A percentile compares a stretch with the other conserved stretches of the same genome.
phyloP scores from a whole-genome alignment of 2,797 vertebrate genomes.

The Adelosebastes latens region DNA sequence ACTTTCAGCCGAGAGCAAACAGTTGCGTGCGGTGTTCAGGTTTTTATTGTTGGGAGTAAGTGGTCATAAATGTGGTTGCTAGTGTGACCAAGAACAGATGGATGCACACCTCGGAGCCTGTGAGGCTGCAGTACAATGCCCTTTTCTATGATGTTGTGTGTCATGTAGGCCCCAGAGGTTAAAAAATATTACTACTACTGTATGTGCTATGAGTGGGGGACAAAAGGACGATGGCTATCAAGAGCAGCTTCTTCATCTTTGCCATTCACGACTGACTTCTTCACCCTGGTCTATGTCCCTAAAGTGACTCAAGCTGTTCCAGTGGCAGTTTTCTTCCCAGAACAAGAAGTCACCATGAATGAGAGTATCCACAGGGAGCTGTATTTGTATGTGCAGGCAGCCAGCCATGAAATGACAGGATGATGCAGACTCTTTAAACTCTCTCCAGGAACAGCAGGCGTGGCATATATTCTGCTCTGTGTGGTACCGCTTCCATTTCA shows the following conservation, averaged over 20 bases:
- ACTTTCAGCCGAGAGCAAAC: conserved; percentile 68
- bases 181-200: not conserved
- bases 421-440: conserved; percentile 65
- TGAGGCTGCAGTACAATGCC: not conserved
- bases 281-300: conserved; percentile 37
- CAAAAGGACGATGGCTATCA: not conserved
- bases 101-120: conserved; percentile 33
- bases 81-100: conserved; percentile 49
- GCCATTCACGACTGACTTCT: conserved; percentile 35
- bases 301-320: conserved; percentile 57
- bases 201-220: not conserved
- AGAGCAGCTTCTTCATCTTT: conserved; percentile 31
- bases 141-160: conserved; percentile 31
- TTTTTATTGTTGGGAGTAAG: conserved; percentile 69
- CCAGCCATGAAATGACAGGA: conserved; percentile 74
- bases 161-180: not conserved
- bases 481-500: conserved; percentile 15
- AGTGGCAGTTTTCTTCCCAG: conserved; percentile 45
- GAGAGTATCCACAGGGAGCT: conserved; percentile 45
- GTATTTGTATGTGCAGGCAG: conserved; percentile 69
- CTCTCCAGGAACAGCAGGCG: conserved; percentile 51
- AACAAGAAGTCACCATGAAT: conserved; percentile 45
- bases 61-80: conserved; percentile 68
- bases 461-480: conserved; percentile 26
- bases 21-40: conserved; percentile 37